Evolutionary conservation across 1,140 invertebrate genomes (phyloP), one percentile per base, ranked within the genome.

Genomic region (Cyrtorhinus lividipennis): DNA sequence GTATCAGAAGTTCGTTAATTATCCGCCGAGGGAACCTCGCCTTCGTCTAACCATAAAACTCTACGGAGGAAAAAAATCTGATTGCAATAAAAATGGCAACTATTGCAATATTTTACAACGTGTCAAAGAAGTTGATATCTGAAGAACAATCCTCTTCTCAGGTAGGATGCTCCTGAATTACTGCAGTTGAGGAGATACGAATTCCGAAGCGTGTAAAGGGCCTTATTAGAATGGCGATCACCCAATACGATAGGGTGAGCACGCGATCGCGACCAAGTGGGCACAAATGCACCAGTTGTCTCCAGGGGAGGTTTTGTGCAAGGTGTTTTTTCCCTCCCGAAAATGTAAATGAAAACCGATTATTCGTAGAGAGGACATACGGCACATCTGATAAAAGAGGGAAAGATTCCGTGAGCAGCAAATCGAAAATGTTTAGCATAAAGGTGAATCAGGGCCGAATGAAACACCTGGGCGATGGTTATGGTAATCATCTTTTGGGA

Each of bases 401-500:
- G 20, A 53, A 53, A 53, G 48, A 53, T 53, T 53, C 20, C 48
- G 48, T 53, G 48, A 53, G 48, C 48, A 53, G 20, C 48, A 53
- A 53, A 53, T 53, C 48, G 48, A 53, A 53, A 53, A 53, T 53
- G 48, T 53, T 53, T 53, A 53, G 48, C 48, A 53, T 53, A 53
- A 53, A 10, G 48, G 20, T 53, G 48, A 53, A 53, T 53, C 48
- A 53, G 48, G n/a, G n/a, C n/a, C 38, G 38, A 44, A n/a, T 22
- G 10, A 20, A 53, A 53, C 48, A 53, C 48, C 48, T 53, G 48
- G 48, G 20, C 10, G 10, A 13, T 8, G 48, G 18, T 13, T 5
- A 53, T 38, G 30, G 30, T 38, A 38, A 38, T 38, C 5, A 8
- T 38, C 30, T 8, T 38, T 15, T 38, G 30, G n/a, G n/a, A n/a